Evolutionary conservation across 1,140 invertebrate species (phyloP).

Genomic region (Leucophenga varia): DNA sequence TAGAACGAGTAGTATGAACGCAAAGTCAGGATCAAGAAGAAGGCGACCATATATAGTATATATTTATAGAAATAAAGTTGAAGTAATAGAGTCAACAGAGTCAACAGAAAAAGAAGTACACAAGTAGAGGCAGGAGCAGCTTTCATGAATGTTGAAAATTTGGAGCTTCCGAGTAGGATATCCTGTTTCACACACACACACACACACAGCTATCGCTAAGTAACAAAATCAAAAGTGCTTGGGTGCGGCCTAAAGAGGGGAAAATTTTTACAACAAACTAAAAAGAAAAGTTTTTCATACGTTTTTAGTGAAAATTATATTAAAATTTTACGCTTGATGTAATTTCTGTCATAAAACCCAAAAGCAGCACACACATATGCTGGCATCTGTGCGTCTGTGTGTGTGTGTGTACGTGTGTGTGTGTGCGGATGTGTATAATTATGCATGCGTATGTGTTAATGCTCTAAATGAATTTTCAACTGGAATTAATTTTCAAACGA

Average conservation of each 20-base stretch:
- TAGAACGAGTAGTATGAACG: no score
- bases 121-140: constrained; percentile 16
- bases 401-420: constrained; percentile 15
- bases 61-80: no score
- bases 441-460: constrained; percentile 32
- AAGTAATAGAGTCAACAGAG: no score
- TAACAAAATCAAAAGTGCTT: no score
- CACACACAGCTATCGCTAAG: not conserved
- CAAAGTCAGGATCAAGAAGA: no score
- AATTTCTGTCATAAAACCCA: constrained; percentile 52
- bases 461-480: constrained; percentile 53
- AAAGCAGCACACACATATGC: constrained; percentile 16
- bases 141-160: constrained; percentile 46
- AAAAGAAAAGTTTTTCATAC: constrained; percentile 45
- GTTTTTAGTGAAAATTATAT: constrained; percentile 57
- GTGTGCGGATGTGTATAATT: constrained; percentile 1
- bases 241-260: constrained; percentile 2
- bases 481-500: constrained; percentile 37
- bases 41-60: no score
- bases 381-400: no score
- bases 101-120: constrained; percentile 6
- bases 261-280: no score
- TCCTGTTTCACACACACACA: constrained; percentile 30
- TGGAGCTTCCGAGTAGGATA: constrained; percentile 52
- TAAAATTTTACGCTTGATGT: constrained; percentile 56